Percentiles rank a stretch among this genome's conserved stretches.
Evolutionary conservation across 2,797 vertebrate genomes (phyloP).

Genomic region (Alectoris magna): DNA sequence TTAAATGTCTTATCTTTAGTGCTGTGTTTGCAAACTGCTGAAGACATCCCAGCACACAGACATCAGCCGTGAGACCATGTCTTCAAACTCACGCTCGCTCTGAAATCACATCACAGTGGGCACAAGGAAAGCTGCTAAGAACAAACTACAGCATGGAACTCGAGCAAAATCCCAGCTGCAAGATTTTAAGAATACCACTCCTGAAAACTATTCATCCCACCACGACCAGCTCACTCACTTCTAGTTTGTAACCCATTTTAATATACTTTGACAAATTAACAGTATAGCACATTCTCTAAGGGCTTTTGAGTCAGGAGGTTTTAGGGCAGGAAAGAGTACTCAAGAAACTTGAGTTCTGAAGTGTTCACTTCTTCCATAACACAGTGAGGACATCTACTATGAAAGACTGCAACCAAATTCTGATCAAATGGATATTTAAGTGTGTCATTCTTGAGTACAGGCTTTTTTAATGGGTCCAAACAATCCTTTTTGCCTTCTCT

Average conservation of each 20-base stretch:
- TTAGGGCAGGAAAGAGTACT: neutral
- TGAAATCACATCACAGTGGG: no score
- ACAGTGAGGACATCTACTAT: accelerated
- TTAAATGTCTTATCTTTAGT: neutral
- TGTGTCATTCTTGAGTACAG: neutral
- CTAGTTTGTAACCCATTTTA: neutral
- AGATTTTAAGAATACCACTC: neutral
- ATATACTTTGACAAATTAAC: neutral
- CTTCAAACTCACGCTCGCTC: no score
- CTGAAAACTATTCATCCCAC: neutral
- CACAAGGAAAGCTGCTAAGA: neutral
- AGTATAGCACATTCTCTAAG: neutral
- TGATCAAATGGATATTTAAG: neutral
- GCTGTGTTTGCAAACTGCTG: neutral
- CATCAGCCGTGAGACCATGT: neutral
- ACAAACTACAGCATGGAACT: neutral
- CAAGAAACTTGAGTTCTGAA: neutral
- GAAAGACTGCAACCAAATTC: neutral
- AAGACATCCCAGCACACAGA: neutral
- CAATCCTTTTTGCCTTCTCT: neutral
- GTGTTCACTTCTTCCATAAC: neutral
- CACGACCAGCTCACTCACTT: neutral
- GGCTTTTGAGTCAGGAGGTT: neutral
- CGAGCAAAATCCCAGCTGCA: neutral
- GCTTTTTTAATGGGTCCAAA: neutral